These are phyloP conservation scores for Cryptocheilus praepositus DNA, from an alignment of 2,888 invertebrate species.

Conservation along the genomic window DNA sequence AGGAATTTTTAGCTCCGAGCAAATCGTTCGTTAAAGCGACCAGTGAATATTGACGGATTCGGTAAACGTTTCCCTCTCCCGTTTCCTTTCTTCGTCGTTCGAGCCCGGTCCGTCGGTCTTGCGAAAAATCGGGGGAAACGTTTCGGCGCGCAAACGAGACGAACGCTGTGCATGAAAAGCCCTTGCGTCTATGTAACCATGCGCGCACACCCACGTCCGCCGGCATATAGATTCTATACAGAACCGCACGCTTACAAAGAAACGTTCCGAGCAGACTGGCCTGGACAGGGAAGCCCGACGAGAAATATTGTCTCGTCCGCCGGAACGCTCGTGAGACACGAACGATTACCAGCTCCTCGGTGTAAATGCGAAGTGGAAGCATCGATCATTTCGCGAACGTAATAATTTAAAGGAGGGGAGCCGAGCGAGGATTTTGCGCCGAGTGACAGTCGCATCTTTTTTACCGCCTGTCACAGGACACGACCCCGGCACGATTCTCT, in stretches of 20 bases:
- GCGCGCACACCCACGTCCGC: no score
- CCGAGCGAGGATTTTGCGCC: constrained; percentile 12
- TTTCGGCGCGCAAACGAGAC: no score
- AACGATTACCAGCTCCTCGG: constrained; percentile 41
- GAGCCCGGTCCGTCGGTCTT: neutral
- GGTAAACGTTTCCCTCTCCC: neutral
- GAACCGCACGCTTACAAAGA: no score
- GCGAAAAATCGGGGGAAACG: no score
- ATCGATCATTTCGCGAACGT: constrained; percentile 48
- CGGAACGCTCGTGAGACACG: constrained; percentile 26
- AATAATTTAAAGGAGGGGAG: constrained; percentile 39
- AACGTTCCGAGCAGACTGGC: no score
- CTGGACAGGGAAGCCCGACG: constrained; percentile 2
- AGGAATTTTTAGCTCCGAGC: constrained; percentile 5
- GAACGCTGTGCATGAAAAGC: no score
- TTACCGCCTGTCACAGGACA: constrained; percentile 19
- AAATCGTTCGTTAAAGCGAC: constrained; percentile 17
- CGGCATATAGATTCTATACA: no score
- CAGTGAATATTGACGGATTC: constrained; percentile 2
- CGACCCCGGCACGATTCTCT: constrained; percentile 25
- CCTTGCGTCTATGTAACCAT: no score
- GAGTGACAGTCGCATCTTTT: constrained; percentile 30
- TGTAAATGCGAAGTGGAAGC: constrained; percentile 39
- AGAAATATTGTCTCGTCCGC: constrained; percentile 10
- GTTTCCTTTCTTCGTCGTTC: constrained; percentile 2